These are phyloP conservation scores for Propithecus perrieri DNA, from an alignment of 2,797 vertebrate species.

Conservation along the genomic window DNA sequence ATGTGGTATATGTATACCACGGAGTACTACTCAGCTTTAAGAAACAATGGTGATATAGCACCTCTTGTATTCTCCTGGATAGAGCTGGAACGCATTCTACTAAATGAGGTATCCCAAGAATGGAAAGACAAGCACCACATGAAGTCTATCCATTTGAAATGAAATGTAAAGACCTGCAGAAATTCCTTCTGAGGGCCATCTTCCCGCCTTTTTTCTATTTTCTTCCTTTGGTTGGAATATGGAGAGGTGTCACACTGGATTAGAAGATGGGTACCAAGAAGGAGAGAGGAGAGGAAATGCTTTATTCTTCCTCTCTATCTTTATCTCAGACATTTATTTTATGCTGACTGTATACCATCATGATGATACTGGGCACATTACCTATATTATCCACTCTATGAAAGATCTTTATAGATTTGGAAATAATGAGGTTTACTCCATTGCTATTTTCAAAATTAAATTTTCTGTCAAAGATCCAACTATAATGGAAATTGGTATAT, in stretches of 20 bases:
- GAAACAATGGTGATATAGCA: too few relatives aligned
- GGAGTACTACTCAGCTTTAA: too few relatives aligned
- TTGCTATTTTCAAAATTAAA: neutral
- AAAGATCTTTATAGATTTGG: neutral
- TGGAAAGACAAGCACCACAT: too few relatives aligned
- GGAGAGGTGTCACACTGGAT: neutral
- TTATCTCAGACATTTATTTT: neutral
- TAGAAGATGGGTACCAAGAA: neutral
- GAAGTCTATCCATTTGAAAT: neutral
- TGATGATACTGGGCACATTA: too few relatives aligned
- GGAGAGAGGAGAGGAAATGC: neutral
- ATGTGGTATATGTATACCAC: too few relatives aligned
- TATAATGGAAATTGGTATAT: neutral
- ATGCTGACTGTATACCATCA: neutral
- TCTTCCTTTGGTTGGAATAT: neutral
- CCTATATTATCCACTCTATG: neutral
- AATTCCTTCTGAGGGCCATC: neutral
- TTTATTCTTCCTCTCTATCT: neutral
- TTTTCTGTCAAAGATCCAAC: neutral
- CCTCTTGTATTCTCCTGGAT: too few relatives aligned
- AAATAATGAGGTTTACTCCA: neutral
- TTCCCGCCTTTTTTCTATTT: neutral
- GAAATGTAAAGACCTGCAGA: neutral
- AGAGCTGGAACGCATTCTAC: too few relatives aligned
- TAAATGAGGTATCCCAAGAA: too few relatives aligned